Base-by-base conservation (phyloP, 2,113 vertebrate genomes). In the Coracopsis vasa region DNA sequence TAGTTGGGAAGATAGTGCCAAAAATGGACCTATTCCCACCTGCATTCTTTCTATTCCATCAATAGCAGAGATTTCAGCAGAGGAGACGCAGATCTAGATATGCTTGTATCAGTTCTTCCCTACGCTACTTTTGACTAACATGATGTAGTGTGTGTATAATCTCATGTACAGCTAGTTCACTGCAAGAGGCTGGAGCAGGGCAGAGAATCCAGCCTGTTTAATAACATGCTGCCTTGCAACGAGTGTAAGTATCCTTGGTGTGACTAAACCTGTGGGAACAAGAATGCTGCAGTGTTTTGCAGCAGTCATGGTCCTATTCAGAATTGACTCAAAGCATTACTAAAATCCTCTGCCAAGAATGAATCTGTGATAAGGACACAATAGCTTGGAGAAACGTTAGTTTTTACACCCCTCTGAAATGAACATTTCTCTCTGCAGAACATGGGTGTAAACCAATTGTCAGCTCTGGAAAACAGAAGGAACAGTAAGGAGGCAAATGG, bases 391-490 rank as follows among this genome's bases (percentile, higher is more conserved):
- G 35, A 86, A 92, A 86, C 14, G 6, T 70, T 80, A 35, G 53
- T 67, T 94, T 92, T 92, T 82, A 80, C 29, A 78, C 33, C 17
- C 31, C 29, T 90, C 37, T 25, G 2, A 90, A 85, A 91, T 64
- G 65, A 1, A 33, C 7, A 18, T 65, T 39, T 79, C 18, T 85
- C n/a, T 89, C 54, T 93, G 62, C 58, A 70, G 56, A 94, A 90
- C n/a, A 96, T 37, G 90, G 53, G 48, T 90, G 79, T 88, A 95
- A 97, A 96, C 94, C 70, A 92, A 95, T 91, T 86, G 73, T 33
- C 42, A 77, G 84, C 94, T 96, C 41, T 72, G 85, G 88, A 97
- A 96, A 95, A 83, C 75, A 90, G 31, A 94, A 94, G 64, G 71
- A 77, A 67, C 75, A 84, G 75, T 23, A 74, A 60, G 77, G 69